Base-by-base conservation (phyloP, 2,797 vertebrate genomes). In the Coregonus ussuriensis region DNA sequence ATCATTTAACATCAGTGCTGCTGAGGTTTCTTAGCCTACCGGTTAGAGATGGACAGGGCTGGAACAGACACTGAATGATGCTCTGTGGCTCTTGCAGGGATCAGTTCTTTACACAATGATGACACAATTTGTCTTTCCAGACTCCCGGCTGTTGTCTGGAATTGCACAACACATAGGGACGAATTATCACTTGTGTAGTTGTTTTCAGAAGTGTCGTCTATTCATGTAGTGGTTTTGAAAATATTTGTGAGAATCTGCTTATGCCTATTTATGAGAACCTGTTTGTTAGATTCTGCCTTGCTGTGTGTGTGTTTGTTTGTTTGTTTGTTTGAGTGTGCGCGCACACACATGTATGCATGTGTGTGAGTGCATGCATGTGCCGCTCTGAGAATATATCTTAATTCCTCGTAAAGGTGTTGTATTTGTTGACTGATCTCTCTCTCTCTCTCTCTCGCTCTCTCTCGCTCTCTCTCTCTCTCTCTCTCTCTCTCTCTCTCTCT, bases 1-100 rank as follows among this genome's bases (percentile, higher is more conserved):
- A 79, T 84, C 59, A 74, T 84, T 76, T 53, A 37, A 70, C 80
- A 78, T 78, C 75, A 75, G 62, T 35, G 72, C 74, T 56, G 41
- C 52, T 63, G 16, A 75, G 14, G 51, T 68, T 21, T 25, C 33
- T 15, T 71, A 66, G 62, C 25, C 37, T n/a, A n/a, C 63, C n/a
- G 63, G 33, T 51, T 53, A 74, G 73, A 59, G 66, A 71, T 77
- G 41, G 74, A 31, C 76, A 33, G 69, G 75, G 41, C 74, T 78
- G 73, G 56, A 25, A 54, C 51, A 54, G 16, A 56, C n/a, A 56
- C 25, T n/a, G 14, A 72, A 15, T 29, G 25, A 11, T 66, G 25
- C 29, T 54, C 53, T 25, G 9, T 66, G 11, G 25, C 63, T 66
- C 11, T 25, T 29, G 21, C 25, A 0, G 21, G 41, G 63, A 25